A percentile compares a stretch with the other conserved stretches of the same genome.
Evolutionary conservation across 2,888 invertebrate genomes (phyloP).

Genomic region (Antitype chi): DNA sequence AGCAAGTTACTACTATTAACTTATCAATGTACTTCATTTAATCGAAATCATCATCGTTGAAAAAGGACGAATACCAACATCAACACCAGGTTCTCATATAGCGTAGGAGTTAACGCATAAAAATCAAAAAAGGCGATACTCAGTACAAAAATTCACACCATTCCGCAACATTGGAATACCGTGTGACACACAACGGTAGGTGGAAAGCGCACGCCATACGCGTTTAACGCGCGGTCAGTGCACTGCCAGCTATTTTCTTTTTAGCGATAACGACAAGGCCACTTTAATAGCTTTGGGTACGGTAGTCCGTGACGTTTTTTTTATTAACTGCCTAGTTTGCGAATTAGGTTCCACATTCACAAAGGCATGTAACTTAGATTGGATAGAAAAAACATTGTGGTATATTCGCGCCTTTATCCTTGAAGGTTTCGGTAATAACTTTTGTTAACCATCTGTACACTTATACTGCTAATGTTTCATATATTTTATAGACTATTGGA

Average conservation of each 20-base stretch:
- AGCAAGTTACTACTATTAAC: neutral
- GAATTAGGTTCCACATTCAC: constrained; percentile 65
- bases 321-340: constrained; percentile 73
- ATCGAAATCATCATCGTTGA: constrained; percentile 15
- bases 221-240: constrained; percentile 75
- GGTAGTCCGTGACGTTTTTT: constrained; percentile 77
- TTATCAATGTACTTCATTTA: constrained; percentile 17
- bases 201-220: constrained; percentile 65
- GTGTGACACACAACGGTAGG: constrained; percentile 61
- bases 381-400: constrained; percentile 29
- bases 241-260: constrained; percentile 81
- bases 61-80: constrained; percentile 45
- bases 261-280: constrained; percentile 87
- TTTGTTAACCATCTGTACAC: neutral
- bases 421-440: constrained; percentile 15
- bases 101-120: constrained; percentile 60
- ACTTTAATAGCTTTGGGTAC: constrained; percentile 86
- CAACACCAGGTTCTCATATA: constrained; percentile 47
- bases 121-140: constrained; percentile 56
- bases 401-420: constrained; percentile 3
- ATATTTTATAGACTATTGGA: neutral
- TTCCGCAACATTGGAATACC: constrained; percentile 54
- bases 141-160: constrained; percentile 58
- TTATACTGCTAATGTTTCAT: neutral
- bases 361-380: constrained; percentile 54